phyloP scores from a whole-genome alignment of 2,888 invertebrate genomes.

The Dione juno region DNA sequence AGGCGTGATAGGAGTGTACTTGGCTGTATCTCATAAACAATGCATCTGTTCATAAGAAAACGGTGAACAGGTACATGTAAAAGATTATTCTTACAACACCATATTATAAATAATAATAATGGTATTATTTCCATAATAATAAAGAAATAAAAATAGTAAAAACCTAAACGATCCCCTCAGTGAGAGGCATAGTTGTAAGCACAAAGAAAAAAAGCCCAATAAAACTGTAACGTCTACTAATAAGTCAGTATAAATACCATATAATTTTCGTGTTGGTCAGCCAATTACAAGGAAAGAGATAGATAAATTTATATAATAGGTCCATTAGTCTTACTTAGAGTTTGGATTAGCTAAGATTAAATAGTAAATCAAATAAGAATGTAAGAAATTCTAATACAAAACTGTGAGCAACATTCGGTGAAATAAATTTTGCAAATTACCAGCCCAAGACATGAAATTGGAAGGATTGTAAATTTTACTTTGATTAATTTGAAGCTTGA shows the following conservation, averaged over 20 bases:
- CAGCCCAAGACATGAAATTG: not conserved
- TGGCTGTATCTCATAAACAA: not conserved
- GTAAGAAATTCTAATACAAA: slow-evolving; percentile 1
- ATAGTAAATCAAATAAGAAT: slow-evolving; percentile 18
- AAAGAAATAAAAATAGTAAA: slow-evolving; percentile 27
- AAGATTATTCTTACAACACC: not conserved
- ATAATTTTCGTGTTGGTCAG: not conserved
- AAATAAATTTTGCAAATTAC: slow-evolving; percentile 3
- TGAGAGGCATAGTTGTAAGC: slow-evolving; percentile 13
- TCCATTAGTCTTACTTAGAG: slow-evolving; percentile 5
- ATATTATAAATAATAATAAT: not conserved
- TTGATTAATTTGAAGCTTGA: slow-evolving; percentile 4
- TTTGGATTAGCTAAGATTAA: slow-evolving; percentile 9
- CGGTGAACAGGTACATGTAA: no score
- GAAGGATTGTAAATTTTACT: slow-evolving; percentile 4
- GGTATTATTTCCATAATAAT: not conserved
- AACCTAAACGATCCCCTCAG: slow-evolving; percentile 16
- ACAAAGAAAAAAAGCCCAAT: not conserved
- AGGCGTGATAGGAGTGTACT: not conserved
- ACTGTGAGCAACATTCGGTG: not conserved
- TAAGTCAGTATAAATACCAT: slow-evolving; percentile 10
- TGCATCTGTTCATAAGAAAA: no score
- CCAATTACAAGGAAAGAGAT: not conserved
- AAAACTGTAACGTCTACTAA: not conserved
- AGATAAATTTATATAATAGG: slow-evolving; percentile 1